Conservation (phyloP, 2,113 vertebrate species). For the Chitala chitala region DNA sequence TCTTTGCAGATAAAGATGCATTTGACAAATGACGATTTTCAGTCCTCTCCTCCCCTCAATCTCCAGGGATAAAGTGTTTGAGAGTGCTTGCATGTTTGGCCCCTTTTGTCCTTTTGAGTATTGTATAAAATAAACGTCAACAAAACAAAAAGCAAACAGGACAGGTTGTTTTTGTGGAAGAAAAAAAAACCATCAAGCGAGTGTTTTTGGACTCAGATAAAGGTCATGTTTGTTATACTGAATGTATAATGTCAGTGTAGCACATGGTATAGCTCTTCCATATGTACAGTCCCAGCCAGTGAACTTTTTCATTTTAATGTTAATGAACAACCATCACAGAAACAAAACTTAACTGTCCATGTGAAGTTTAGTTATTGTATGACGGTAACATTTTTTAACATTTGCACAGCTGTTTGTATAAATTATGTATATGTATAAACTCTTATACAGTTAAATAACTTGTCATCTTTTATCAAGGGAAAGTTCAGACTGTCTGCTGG, state of each 20-base stretch:
- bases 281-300: slow-evolving; percentile 33
- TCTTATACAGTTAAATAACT: too few species aligned
- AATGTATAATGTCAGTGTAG: slow-evolving; percentile 27
- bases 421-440: too few species aligned
- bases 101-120: slow-evolving; percentile 13
- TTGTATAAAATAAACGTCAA: slow-evolving; percentile 6
- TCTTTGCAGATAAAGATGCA: slow-evolving; percentile 24
- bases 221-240: slow-evolving; percentile 26
- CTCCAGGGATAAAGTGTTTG: slow-evolving; percentile 46
- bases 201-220: slow-evolving; percentile 16
- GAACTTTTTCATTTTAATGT: slow-evolving; percentile 25
- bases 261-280: slow-evolving; percentile 30
- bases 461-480: neutral
- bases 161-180: slow-evolving; percentile 26
- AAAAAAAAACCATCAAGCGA: too few species aligned
- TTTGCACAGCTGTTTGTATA: slow-evolving; percentile 32
- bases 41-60: slow-evolving; percentile 35
- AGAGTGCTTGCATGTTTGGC: slow-evolving; percentile 47
- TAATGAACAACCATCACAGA: slow-evolving; percentile 5
- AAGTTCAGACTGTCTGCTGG: neutral
- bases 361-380: slow-evolving; percentile 8
- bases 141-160: slow-evolving; percentile 10
- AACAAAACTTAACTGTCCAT: slow-evolving; percentile 11
- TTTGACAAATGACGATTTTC: slow-evolving; percentile 29
- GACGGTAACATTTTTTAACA: slow-evolving; percentile 28